Base-by-base conservation (phyloP, 2,797 vertebrate species). In the Acestrorhynchus altus region DNA sequence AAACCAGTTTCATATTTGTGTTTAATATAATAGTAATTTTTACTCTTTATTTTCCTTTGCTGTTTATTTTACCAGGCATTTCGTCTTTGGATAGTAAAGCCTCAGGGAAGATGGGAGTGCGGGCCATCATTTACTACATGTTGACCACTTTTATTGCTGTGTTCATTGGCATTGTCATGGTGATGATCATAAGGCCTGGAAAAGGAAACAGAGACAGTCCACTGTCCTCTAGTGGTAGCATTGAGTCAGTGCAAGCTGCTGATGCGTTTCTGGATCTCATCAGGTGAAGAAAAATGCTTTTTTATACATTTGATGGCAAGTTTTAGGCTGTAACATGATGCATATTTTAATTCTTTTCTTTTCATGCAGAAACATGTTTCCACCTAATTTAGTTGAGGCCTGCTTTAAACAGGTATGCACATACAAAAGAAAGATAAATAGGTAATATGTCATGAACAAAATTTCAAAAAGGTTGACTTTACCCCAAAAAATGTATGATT, bases 211-310 rank as follows among this genome's bases (percentile, higher is more conserved):
- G 96, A 87, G 95, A 97, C 67, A 94, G 92, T 28, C 92, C 94
- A 28, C 83, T 92, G 77, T 84, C 87, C 59, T 90, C 88, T 9
- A 90, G 91, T 52, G 93, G 94, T 46, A 95, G 91, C 31, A 93
- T 96, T 3, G 96, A 98, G 84, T 92, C 95, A 4, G 88, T 99
- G 70, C 96, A 97, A 76, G 94, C 96, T 0, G 91, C 94, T 0
- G 97, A 99, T 74, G 97, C 97, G 77, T 98, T 98, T 88, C 93
- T 99, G 93, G 98, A 99, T 84, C 92, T 99, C 73, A 94, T 99
- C 88, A 96, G 95, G 95, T 96, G 83, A 68, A 90, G 57, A 63
- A 5, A 60, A 51, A 44, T 39, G 35, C 44, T 35, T 60, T 2
- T 6, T 31, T 56, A 10, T 4, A 72, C 46, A 39, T 35, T 69